phyloP scores from a whole-genome alignment of 1,140 invertebrate species.

The Nebria ingens region DNA sequence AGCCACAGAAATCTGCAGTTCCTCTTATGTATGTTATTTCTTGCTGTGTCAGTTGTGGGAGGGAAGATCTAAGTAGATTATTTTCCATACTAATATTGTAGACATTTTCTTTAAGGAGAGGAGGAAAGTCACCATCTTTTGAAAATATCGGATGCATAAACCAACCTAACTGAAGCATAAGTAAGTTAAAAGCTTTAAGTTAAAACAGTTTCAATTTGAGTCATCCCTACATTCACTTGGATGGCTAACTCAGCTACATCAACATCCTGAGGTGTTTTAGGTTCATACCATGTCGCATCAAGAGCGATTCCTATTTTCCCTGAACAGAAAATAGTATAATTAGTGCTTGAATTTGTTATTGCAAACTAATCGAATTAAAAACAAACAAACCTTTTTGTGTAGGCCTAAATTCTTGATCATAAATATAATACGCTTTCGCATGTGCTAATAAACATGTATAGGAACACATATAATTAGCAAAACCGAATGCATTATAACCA shows the following conservation, averaged over 20 bases:
- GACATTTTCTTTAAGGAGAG: constrained; percentile 36
- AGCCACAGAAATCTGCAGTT: constrained; percentile 24
- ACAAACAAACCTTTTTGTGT: constrained; percentile 46
- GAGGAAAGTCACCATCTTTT: constrained; percentile 43
- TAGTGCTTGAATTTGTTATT: constrained; percentile 7
- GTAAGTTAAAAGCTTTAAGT: too few species aligned
- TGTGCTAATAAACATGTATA: constrained; percentile 54
- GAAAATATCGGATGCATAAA: constrained; percentile 40
- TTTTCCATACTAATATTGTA: constrained; percentile 33
- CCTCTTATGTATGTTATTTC: constrained; percentile 33
- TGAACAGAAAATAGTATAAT: constrained; percentile 11
- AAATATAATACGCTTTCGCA: constrained; percentile 52
- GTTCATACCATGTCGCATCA: constrained; percentile 36
- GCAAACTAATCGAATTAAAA: too few species aligned
- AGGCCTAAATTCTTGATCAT: constrained; percentile 47
- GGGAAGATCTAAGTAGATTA: constrained; percentile 33
- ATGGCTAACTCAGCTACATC: constrained; percentile 37
- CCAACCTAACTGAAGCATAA: constrained; percentile 36
- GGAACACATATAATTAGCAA: constrained; percentile 48
- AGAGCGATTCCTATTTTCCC: constrained; percentile 42
- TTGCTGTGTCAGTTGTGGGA: constrained; percentile 38
- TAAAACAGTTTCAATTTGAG: neutral
- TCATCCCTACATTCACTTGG: constrained; percentile 36
- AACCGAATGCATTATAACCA: constrained; percentile 42
- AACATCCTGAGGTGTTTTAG: constrained; percentile 33